Evolutionary conservation across 2,113 vertebrate species (phyloP).

Genomic region (Saguinus midas): DNA sequence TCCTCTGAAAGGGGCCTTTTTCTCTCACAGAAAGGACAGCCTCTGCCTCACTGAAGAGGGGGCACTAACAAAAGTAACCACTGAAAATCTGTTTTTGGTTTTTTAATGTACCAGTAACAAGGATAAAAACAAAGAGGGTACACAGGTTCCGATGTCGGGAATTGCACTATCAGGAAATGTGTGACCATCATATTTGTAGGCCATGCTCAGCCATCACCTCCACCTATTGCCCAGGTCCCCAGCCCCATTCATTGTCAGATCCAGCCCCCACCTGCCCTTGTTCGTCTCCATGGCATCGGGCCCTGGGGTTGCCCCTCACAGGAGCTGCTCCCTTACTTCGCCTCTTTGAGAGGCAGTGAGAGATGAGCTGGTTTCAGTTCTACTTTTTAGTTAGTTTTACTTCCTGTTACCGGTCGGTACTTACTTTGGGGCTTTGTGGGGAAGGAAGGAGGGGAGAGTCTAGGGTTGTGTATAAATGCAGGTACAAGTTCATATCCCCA

Average conservation of each 20-base stretch:
- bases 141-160: not conserved
- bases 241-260: not conserved
- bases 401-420: slow-evolving; percentile 39
- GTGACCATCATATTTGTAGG: not conserved
- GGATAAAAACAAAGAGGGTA: not conserved
- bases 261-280: not conserved
- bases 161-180: not conserved
- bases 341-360: not conserved
- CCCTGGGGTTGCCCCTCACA: not conserved
- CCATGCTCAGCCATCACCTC: not conserved
- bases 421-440: not conserved
- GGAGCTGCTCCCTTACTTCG: not conserved
- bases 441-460: not conserved
- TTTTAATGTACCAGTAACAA: not conserved
- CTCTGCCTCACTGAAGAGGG: not conserved
- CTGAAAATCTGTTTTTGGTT: not conserved
- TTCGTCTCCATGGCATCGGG: not conserved
- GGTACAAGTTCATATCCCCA: fast-evolving
- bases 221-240: not conserved
- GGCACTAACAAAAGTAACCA: not conserved
- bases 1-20: not conserved
- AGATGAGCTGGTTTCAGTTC: slow-evolving; percentile 52
- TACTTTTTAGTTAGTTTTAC: not conserved
- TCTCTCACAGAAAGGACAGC: not conserved
- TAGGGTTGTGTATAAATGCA: too few species aligned